These are phyloP conservation scores for Coptodon rendalli DNA, from an alignment of 2,113 vertebrate genomes.

Conservation along the genomic window DNA sequence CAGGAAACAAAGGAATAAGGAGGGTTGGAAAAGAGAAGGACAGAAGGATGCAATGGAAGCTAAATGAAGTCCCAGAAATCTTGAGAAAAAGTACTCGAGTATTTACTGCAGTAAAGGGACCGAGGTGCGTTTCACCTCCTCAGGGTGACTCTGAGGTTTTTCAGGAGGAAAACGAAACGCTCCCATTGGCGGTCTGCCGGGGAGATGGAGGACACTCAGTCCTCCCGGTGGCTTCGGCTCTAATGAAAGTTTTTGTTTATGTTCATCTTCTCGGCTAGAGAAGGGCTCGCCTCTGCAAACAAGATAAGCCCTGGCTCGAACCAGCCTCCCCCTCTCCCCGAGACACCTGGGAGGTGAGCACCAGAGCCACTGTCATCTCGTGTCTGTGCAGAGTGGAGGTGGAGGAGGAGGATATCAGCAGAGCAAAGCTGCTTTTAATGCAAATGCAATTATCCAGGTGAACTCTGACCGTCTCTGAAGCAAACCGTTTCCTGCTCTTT, in stretches of 20 bases:
- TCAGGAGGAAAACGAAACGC: background rate
- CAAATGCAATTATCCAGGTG: background rate
- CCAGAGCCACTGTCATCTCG: background rate
- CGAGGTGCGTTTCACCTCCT: background rate
- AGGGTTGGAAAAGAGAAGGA: background rate
- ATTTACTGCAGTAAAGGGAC: background rate
- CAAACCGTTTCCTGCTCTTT: background rate
- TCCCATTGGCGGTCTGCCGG: background rate
- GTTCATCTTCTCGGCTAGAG: background rate
- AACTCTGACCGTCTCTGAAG: background rate
- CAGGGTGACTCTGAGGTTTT: background rate
- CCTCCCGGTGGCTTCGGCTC: background rate
- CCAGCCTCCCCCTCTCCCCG: background rate
- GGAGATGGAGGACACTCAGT: background rate
- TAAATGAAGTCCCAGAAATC: background rate
- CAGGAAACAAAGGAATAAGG: background rate
- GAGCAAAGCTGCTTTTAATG: background rate
- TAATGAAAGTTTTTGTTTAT: background rate
- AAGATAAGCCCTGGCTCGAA: background rate
- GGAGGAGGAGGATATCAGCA: background rate
- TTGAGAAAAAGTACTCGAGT: background rate
- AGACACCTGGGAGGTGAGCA: background rate
- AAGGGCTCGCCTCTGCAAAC: background rate
- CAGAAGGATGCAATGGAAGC: background rate
- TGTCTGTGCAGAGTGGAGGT: background rate